phyloP scores from a whole-genome alignment of 2,888 invertebrate genomes.

The Erebia palarica region DNA sequence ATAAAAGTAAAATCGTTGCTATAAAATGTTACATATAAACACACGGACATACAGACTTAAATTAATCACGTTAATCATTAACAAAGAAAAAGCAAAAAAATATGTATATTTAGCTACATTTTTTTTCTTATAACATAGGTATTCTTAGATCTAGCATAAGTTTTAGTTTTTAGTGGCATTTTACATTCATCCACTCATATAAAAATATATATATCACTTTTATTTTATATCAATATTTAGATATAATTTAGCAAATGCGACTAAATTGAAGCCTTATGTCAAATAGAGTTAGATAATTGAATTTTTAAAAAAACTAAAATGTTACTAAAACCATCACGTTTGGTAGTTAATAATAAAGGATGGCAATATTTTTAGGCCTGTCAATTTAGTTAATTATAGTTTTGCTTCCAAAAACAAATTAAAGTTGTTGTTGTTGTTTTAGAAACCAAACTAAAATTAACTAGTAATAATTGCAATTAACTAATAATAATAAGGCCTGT shows the following conservation, averaged over 20 bases:
- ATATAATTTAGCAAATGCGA: constrained; percentile 9
- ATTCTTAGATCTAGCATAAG: not conserved
- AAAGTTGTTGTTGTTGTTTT: too few relatives aligned
- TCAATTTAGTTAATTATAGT: not conserved
- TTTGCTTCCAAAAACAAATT: not conserved
- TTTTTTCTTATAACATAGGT: not conserved
- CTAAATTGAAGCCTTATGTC: constrained; percentile 1
- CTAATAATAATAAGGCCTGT: not conserved
- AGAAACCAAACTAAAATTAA: too few relatives aligned
- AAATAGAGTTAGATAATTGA: not conserved
- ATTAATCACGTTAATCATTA: constrained; percentile 9
- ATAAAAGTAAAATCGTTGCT: constrained; percentile 29
- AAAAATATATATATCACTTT: constrained; percentile 48
- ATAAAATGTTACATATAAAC: constrained; percentile 5
- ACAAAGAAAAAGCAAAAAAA: constrained; percentile 5
- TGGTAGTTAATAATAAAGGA: not conserved
- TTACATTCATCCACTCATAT: constrained; percentile 43
- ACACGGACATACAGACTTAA: not conserved
- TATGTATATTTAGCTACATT: constrained; percentile 15
- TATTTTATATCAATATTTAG: constrained; percentile 18
- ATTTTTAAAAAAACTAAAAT: not conserved
- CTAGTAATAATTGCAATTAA: not conserved
- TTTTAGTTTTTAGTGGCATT: constrained; percentile 8
- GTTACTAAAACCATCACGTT: too few relatives aligned
- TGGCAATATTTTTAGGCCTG: not conserved